phyloP scores from a whole-genome alignment of 2,888 invertebrate species.

The Drosophila lacicola region DNA sequence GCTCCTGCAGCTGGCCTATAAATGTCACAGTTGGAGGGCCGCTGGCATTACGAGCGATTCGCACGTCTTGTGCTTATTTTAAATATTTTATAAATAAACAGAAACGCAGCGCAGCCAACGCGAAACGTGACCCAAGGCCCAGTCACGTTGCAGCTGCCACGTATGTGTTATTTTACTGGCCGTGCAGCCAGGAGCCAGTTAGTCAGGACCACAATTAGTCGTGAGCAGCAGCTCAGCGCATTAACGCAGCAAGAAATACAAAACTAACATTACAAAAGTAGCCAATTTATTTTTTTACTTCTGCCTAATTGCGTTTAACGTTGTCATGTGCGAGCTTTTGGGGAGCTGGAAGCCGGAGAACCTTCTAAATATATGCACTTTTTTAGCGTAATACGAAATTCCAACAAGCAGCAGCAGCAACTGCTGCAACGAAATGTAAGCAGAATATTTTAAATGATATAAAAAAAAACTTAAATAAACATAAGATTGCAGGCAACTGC shows the following conservation, averaged over 20 bases:
- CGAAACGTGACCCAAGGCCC: slow-evolving; percentile 51
- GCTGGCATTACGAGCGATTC: slow-evolving; percentile 52
- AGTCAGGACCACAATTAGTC: slow-evolving; percentile 45
- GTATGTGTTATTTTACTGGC: slow-evolving; percentile 49
- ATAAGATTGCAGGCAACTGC: slow-evolving; percentile 21
- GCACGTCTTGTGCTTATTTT: slow-evolving; percentile 74
- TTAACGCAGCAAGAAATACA: slow-evolving; percentile 25
- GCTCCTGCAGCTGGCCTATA: slow-evolving; percentile 27
- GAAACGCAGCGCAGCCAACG: slow-evolving; percentile 50
- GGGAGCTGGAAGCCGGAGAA: neutral
- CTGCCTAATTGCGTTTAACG: slow-evolving; percentile 36
- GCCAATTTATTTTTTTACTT: slow-evolving; percentile 25
- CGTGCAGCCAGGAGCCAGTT: slow-evolving; percentile 12
- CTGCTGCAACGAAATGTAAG: slow-evolving; percentile 53
- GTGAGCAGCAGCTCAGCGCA: slow-evolving; percentile 23
- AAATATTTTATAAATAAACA: slow-evolving; percentile 77
- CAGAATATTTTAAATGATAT: slow-evolving; percentile 49
- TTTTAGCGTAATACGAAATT: slow-evolving; percentile 27
- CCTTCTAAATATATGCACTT: slow-evolving; percentile 41
- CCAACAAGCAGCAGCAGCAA: slow-evolving; percentile 26
- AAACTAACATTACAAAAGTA: neutral
- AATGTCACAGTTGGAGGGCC: slow-evolving; percentile 53
- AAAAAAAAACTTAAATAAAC: slow-evolving; percentile 5
- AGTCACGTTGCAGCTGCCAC: slow-evolving; percentile 55
- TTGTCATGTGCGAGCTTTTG: slow-evolving; percentile 9